Evolutionary conservation across 92 coral and sea anemone species (phyloP).

Genomic region (Virgularia gustaviana): DNA sequence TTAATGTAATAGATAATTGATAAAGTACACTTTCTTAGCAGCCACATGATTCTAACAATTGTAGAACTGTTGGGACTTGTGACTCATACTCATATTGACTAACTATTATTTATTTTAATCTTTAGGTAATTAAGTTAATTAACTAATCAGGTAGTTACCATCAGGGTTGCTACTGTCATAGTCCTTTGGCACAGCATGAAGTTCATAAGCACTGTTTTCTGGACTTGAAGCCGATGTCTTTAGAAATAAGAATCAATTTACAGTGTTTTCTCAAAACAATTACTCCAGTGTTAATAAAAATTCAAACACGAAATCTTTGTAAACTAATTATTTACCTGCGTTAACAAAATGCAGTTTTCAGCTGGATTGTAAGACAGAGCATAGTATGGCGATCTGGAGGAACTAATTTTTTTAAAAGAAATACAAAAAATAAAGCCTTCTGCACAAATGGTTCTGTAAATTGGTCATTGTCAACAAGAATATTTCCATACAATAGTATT

Average conservation of each 20-base stretch:
- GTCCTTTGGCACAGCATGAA: slow-evolving; percentile 95
- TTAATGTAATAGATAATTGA: neutral
- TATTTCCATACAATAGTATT: no score
- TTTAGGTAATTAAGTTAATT: neutral
- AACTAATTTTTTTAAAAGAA: slow-evolving; percentile 13
- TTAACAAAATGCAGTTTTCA: slow-evolving; percentile 87
- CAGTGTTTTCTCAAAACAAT: slow-evolving; percentile 7
- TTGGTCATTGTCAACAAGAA: no score
- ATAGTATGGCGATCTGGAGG: slow-evolving; percentile 83
- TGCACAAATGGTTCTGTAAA: no score
- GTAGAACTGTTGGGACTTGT: no score
- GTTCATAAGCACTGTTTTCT: slow-evolving; percentile 95
- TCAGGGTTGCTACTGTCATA: slow-evolving; percentile 96
- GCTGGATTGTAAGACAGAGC: slow-evolving; percentile 95
- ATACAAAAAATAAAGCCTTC: no score
- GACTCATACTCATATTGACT: no score
- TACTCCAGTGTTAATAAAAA: neutral
- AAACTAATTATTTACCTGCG: slow-evolving; percentile 65
- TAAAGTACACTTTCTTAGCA: no score
- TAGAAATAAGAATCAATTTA: no score
- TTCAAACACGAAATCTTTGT: neutral
- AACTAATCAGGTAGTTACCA: slow-evolving; percentile 46
- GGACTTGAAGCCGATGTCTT: slow-evolving; percentile 49
- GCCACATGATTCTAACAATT: no score
- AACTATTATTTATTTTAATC: neutral